Evolutionary conservation across 2,888 invertebrate species (phyloP).

Genomic region (Mamestra brassicae): DNA sequence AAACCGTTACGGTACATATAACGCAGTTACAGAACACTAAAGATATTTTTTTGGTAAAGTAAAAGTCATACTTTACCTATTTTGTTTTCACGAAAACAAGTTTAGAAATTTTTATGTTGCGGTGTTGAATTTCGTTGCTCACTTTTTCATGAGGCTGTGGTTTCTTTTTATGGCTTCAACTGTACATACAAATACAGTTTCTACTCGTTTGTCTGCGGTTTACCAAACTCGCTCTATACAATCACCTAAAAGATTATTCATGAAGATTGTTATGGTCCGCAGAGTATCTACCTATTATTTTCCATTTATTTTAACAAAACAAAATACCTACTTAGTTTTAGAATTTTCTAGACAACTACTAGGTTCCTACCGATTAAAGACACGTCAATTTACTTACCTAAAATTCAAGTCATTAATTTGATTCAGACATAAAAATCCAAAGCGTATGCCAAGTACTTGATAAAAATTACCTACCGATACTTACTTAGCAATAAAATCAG

Average conservation of each 20-base stretch:
- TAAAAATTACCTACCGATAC: too few species aligned
- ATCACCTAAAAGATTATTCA: not conserved
- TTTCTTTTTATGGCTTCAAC: slow-evolving; percentile 14
- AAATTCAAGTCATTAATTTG: too few species aligned
- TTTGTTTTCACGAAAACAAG: slow-evolving; percentile 52
- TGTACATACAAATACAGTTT: not conserved
- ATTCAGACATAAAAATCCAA: too few species aligned
- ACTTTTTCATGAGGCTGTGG: slow-evolving; percentile 3
- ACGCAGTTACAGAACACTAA: slow-evolving; percentile 54
- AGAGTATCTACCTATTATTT: not conserved
- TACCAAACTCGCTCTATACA: not conserved
- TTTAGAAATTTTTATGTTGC: slow-evolving; percentile 46
- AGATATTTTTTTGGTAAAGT: slow-evolving; percentile 54
- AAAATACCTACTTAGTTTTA: too few species aligned
- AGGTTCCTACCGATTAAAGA: too few species aligned
- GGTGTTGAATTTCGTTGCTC: slow-evolving; percentile 30
- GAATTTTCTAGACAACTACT: too few species aligned
- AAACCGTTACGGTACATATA: slow-evolving; percentile 76
- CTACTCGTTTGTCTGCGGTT: not conserved
- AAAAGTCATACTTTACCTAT: slow-evolving; percentile 56
- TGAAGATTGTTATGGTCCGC: not conserved
- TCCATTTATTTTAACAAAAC: too few species aligned
- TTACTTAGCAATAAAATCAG: too few species aligned
- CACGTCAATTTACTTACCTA: too few species aligned
- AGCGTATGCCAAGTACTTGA: too few species aligned